Base-by-base conservation (phyloP, 1,140 invertebrate genomes). In the Nilaparvata lugens region DNA sequence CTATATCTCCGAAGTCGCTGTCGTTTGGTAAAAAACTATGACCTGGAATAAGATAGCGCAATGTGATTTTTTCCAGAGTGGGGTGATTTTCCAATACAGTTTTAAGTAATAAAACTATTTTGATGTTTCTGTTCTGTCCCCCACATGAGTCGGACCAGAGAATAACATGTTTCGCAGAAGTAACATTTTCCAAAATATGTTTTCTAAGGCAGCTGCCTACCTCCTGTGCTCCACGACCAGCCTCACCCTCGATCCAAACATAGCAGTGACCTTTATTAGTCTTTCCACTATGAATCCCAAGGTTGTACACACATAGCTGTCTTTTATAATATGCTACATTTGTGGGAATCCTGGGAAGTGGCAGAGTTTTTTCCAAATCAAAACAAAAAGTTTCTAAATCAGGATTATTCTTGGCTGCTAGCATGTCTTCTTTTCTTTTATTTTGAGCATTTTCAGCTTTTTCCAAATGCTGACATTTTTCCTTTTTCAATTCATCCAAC, bases 101-200 rank as follows among this genome's bases (percentile, higher is more conserved):
- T n/a, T n/a, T n/a, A n/a, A 7, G 9, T 56, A 14, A 56, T 56
- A 18, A 25, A 25, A 5, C 21, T 16, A 25, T 73, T 74, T 64
- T 73, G 71, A 6, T 69, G 70, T 5, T 69, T 72, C n/a, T n/a
- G n/a, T n/a, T n/a, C n/a, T n/a, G n/a, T n/a, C n/a, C n/a, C n/a
- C n/a, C n/a, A n/a, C n/a, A 54, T 69, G 72, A 16, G 63, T 74
- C 69, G 45, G 61, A 65, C 72, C 70, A 75, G 16, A 74, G 60
- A 48, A 70, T 65, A 45, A 73, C 57, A 31, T 70, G 11, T 54
- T n/a, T n/a, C n/a, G n/a, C n/a, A n/a, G n/a, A n/a, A n/a, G n/a
- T n/a, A n/a, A n/a, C n/a, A n/a, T 40, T 40, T 9, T 40, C n/a
- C 9, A 40, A 40, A 40, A 40, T 40, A n/a, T 40, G 38, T 9